Evolutionary conservation across 2,113 vertebrate genomes (phyloP).

Genomic region (Coptodon bakossiorum): DNA sequence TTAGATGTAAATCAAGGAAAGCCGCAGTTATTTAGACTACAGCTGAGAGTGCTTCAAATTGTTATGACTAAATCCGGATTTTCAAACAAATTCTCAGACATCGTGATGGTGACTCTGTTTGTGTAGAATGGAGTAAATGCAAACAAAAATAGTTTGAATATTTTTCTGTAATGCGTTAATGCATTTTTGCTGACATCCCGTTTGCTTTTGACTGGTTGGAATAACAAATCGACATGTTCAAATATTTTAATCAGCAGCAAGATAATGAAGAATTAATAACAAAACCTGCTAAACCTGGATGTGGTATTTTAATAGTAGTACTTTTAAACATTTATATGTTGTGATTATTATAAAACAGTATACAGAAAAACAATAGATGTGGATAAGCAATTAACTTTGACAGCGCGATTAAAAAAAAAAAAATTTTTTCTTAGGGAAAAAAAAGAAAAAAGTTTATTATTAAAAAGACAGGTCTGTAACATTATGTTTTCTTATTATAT

Average conservation of each 20-base stretch:
- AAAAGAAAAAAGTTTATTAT: background rate
- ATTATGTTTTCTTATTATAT: background rate
- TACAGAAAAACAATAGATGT: background rate
- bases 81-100: background rate
- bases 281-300: background rate
- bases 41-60: background rate
- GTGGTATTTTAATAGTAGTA: background rate
- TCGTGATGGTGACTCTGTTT: background rate
- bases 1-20: background rate
- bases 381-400: background rate
- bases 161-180: background rate
- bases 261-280: background rate
- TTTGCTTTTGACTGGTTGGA: background rate
- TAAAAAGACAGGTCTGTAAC: background rate
- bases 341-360: background rate
- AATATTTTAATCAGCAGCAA: background rate
- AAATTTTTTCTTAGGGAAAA: fast-evolving
- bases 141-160: background rate
- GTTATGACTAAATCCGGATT: background rate
- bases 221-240: background rate
- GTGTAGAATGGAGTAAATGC: background rate
- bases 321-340: background rate
- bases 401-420: background rate
- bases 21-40: constrained; percentile 30
- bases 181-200: background rate